Base-by-base conservation (phyloP, 2,113 vertebrate genomes). In the Cygnus buccinator region DNA sequence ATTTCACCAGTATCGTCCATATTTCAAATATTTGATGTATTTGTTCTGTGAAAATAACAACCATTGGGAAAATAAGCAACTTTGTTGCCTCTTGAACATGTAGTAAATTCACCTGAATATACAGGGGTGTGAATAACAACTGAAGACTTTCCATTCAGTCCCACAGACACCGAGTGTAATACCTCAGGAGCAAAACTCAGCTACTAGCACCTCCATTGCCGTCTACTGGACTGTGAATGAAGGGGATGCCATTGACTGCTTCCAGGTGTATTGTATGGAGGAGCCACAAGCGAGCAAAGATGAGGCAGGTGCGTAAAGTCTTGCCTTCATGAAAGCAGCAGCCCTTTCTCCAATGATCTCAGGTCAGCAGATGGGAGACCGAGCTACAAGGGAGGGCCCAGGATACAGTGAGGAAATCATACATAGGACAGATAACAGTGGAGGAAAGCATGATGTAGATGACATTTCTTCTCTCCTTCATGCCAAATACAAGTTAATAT, bases 191-290 rank as follows among this genome's bases (percentile, higher is more conserved):
- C 95, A 98, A 14, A 99, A 98, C 95, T 99, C 99, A 9, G 99
- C 99, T 67, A 99, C 98, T 39, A 98, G 99, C 96, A 98, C 98
- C 37, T 99, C 99, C 2, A 98, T 99, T 94, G 98, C 99, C 0
- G 98, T 99, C 85, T 99, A 99, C 87, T 99, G 99, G 99, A 98
- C 97, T 68, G 98, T 99, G 96, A 99, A 98, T 22, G 98, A 98
- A 0, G 99, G 98, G 17, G 99, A 99, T 3, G 77, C 98, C 76
- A 98, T 99, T 0, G 99, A 99, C 97, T 99, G 98, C 93, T 99
- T 99, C 96, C 99, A 99, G 96, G 99, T 99, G 66, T 99, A 99
- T 98, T 99, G 99, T 74, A 98, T 99, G 98, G 99, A 99, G 95
- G 98, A 99, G 48, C 98, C 97, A 14, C 99, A 98, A 70, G 98